Evolutionary conservation across 1,140 invertebrate species (phyloP).

Genomic region (Drosophila tsacasi): DNA sequence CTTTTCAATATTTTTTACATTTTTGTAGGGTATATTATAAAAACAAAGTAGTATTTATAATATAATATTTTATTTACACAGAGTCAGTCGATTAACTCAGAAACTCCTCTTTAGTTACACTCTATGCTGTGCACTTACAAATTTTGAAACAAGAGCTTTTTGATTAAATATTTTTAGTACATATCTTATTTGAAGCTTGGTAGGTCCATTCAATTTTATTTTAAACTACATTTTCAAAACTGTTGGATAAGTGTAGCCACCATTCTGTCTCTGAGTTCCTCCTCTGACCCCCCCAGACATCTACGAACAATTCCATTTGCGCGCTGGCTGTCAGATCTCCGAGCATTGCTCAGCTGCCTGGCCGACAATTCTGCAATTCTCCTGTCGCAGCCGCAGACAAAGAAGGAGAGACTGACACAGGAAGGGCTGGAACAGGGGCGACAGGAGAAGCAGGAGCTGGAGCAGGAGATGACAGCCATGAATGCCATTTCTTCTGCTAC

Average conservation of each 20-base stretch:
- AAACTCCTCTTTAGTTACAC: too few relatives aligned
- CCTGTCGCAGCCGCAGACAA: slow-evolving; percentile 33
- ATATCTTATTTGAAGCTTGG: background rate
- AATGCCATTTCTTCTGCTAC: slow-evolving; percentile 65
- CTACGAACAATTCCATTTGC: slow-evolving; percentile 72
- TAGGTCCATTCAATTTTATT: background rate
- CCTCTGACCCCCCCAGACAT: slow-evolving; percentile 10
- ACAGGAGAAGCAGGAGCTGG: background rate
- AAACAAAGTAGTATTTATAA: too few relatives aligned
- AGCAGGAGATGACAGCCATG: slow-evolving; percentile 66
- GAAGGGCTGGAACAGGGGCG: slow-evolving; percentile 2
- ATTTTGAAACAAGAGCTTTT: background rate
- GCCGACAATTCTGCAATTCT: slow-evolving; percentile 60
- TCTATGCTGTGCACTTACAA: too few relatives aligned
- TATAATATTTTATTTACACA: too few relatives aligned
- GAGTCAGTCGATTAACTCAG: too few relatives aligned
- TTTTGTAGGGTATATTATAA: too few relatives aligned
- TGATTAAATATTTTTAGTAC: background rate
- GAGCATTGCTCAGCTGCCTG: slow-evolving; percentile 61
- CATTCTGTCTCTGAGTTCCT: background rate
- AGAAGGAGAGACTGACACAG: slow-evolving; percentile 32
- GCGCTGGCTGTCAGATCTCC: slow-evolving; percentile 58
- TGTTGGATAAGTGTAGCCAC: slow-evolving; percentile 7
- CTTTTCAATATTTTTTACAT: background rate
- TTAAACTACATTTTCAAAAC: background rate